A percentile compares a stretch with the other conserved stretches of the same genome.
Evolutionary conservation across 1,140 invertebrate species (phyloP).

Genomic region (Globodera rostochiensis): DNA sequence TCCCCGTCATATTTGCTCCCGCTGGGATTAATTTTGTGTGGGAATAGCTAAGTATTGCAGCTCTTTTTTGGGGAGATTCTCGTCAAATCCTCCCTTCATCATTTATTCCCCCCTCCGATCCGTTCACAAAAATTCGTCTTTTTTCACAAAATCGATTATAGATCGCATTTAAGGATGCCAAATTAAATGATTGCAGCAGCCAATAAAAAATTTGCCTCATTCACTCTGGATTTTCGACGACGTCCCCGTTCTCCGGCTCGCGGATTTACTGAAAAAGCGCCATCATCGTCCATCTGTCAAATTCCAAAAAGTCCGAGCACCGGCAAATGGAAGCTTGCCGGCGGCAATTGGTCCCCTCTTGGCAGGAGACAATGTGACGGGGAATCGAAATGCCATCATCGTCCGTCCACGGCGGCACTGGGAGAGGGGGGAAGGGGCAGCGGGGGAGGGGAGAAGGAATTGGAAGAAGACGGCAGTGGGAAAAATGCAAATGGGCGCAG

Average conservation of each 20-base stretch:
- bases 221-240: slow-evolving; percentile 26
- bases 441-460: neutral
- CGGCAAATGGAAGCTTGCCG: neutral
- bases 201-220: slow-evolving; percentile 25
- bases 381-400: neutral
- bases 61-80: too few species aligned
- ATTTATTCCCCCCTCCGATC: neutral
- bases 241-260: neutral
- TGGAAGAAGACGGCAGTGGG: neutral
- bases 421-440: neutral
- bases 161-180: neutral
- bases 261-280: neutral
- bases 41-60: too few species aligned
- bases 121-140: too few species aligned
- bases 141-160: too few species aligned
- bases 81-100: neutral
- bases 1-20: neutral
- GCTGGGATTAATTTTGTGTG: neutral
- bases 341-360: neutral
- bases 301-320: neutral
- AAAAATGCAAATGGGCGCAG: slow-evolving; percentile 1
- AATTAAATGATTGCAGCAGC: neutral
- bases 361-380: neutral
- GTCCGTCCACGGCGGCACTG: neutral
- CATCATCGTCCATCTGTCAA: neutral